These are phyloP conservation scores for Octopus sinensis DNA, from an alignment of 1,140 invertebrate genomes.

Conservation along the genomic window DNA sequence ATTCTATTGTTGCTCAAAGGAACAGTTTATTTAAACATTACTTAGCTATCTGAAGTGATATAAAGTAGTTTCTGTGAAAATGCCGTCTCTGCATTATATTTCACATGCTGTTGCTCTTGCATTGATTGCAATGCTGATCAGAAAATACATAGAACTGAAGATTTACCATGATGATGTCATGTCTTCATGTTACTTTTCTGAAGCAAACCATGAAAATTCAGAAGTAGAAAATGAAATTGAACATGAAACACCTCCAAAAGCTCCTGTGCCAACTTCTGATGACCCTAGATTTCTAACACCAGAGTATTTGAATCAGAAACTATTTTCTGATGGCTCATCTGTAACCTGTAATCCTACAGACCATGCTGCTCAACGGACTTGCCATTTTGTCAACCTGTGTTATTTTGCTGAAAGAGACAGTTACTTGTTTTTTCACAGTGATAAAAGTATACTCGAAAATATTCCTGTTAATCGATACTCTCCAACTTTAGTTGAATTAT, in stretches of 20 bases:
- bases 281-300: not conserved
- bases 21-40: too few relatives aligned
- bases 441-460: conserved; percentile 35
- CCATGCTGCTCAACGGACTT: conserved; percentile 38
- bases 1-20: too few relatives aligned
- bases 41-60: too few relatives aligned
- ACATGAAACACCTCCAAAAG: not conserved
- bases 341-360: conserved; percentile 41
- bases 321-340: conserved; percentile 33
- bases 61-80: not conserved
- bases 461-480: conserved; percentile 31
- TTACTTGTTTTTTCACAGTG: conserved; percentile 52
- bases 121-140: conserved; percentile 23
- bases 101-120: conserved; percentile 26
- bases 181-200: not conserved
- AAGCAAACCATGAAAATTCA: not conserved
- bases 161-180: conserved; percentile 19
- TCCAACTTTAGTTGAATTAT: conserved; percentile 46
- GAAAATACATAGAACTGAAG: conserved; percentile 25
- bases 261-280: not conserved
- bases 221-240: not conserved
- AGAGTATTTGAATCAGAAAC: not conserved
- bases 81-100: conserved; percentile 24
- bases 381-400: conserved; percentile 56
- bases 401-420: conserved; percentile 41